Evolutionary conservation across 1,140 invertebrate genomes (phyloP).

Genomic region (Laodelphax striatellus): DNA sequence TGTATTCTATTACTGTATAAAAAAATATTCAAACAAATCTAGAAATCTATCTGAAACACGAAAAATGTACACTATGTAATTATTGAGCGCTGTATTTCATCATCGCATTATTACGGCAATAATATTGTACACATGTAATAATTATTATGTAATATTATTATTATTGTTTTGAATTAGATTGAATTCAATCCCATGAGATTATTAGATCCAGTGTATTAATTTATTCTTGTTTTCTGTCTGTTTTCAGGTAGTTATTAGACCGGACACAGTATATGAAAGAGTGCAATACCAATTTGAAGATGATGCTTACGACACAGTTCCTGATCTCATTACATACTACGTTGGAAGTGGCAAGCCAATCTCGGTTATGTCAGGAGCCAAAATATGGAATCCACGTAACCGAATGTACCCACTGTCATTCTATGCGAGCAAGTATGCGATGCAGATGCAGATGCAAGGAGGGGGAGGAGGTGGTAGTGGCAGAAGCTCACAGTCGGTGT

Average conservation of each 20-base stretch:
- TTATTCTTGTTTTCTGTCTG: conserved; percentile 6
- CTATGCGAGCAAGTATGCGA: conserved; percentile 46
- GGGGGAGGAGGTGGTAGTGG: conserved; percentile 4
- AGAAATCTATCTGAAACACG: no score
- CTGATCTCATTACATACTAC: conserved; percentile 87
- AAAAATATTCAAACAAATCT: no score
- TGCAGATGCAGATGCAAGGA: conserved; percentile 18
- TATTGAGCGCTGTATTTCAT: no score
- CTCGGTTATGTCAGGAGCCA: conserved; percentile 73
- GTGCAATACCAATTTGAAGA: conserved; percentile 91
- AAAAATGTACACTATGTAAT: no score
- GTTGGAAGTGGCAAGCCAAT: conserved; percentile 82
- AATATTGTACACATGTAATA: no score
- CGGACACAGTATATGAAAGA: conserved; percentile 81
- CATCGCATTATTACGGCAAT: no score
- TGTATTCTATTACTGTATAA: no score
- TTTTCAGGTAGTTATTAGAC: conserved; percentile 66
- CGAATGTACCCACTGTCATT: conserved; percentile 53
- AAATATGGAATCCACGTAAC: conserved; percentile 66
- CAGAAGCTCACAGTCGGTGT: conserved; percentile 11
- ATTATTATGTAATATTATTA: no score
- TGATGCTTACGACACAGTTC: conserved; percentile 84
- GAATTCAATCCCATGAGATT: no score
- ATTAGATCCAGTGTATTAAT: not conserved
- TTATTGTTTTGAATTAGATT: no score